phyloP scores from a whole-genome alignment of 2,888 invertebrate genomes.

The Drosophila longiperda region DNA sequence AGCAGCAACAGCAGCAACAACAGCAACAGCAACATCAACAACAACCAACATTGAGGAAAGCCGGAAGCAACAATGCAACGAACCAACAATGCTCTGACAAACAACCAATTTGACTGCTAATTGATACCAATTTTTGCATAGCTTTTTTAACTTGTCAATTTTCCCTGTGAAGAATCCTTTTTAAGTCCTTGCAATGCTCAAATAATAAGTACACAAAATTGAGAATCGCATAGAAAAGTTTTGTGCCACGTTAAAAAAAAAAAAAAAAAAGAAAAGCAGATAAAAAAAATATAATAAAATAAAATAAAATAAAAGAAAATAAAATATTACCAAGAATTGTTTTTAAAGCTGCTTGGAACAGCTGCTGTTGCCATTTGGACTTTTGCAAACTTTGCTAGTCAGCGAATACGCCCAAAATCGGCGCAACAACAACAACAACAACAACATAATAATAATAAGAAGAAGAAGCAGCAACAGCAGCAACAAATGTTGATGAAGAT shows the following conservation, averaged over 20 bases:
- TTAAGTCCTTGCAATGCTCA: neutral
- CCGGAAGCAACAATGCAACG: neutral
- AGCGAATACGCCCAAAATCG: constrained; percentile 32
- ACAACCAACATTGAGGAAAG: neutral
- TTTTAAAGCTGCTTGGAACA: constrained; percentile 24
- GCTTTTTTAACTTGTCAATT: neutral
- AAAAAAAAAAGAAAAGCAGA: neutral
- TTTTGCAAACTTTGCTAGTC: constrained; percentile 26
- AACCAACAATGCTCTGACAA: constrained; percentile 30
- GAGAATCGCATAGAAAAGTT: constrained; percentile 5
- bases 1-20: neutral
- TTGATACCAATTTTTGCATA: neutral
- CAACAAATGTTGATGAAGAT: constrained; percentile 21
- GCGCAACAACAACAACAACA: constrained; percentile 11
- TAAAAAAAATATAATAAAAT: neutral
- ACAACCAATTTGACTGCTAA: neutral
- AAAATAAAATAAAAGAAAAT: neutral
- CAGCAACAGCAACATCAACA: constrained; percentile 1
- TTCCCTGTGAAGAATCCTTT: neutral
- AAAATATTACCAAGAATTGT: constrained; percentile 11
- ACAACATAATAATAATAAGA: constrained; percentile 4
- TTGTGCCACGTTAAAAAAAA: too few species aligned
- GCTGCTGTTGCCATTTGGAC: constrained; percentile 23
- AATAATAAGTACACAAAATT: neutral
- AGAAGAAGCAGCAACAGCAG: neutral